Evolutionary conservation across 2,888 invertebrate genomes (phyloP).

Genomic region (Prostheceraeus crozeri): DNA sequence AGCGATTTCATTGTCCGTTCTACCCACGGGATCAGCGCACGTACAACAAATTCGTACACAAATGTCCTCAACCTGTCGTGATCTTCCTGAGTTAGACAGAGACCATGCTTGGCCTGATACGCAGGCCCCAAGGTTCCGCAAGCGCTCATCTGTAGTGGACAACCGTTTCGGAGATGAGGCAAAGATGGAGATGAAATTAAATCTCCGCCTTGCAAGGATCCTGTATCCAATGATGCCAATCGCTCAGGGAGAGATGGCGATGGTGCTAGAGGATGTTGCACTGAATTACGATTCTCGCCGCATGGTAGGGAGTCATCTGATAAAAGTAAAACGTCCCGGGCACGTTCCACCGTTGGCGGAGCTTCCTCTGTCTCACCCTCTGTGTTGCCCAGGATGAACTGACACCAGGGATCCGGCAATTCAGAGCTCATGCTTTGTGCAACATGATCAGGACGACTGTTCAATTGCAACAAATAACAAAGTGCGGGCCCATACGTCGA

Average conservation of each 20-base stretch:
- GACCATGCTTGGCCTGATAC: slow-evolving; percentile 47
- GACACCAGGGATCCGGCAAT: slow-evolving; percentile 75
- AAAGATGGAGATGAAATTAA: neutral
- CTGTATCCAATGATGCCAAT: no score
- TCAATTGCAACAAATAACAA: slow-evolving; percentile 81
- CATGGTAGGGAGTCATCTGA: no score
- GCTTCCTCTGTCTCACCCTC: neutral
- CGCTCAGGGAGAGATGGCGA: neutral
- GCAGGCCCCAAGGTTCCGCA: neutral
- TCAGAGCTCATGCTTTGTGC: slow-evolving; percentile 37
- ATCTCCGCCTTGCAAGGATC: neutral
- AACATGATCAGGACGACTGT: slow-evolving; percentile 61
- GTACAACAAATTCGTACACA: slow-evolving; percentile 75
- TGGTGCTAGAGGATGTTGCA: neutral
- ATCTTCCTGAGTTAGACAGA: slow-evolving; percentile 71
- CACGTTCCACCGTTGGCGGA: no score
- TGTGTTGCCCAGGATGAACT: slow-evolving; percentile 61
- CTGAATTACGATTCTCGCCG: no score
- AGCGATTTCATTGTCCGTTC: slow-evolving; percentile 73
- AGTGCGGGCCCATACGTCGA: slow-evolving; percentile 74
- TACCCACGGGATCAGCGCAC: slow-evolving; percentile 78
- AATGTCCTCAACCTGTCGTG: slow-evolving; percentile 75
- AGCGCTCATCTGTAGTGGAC: slow-evolving; percentile 37
- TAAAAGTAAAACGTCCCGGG: no score
- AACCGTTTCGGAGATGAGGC: neutral